These are phyloP conservation scores for Saturnia pavonia DNA, from an alignment of 2,888 invertebrate species.

Conservation along the genomic window DNA sequence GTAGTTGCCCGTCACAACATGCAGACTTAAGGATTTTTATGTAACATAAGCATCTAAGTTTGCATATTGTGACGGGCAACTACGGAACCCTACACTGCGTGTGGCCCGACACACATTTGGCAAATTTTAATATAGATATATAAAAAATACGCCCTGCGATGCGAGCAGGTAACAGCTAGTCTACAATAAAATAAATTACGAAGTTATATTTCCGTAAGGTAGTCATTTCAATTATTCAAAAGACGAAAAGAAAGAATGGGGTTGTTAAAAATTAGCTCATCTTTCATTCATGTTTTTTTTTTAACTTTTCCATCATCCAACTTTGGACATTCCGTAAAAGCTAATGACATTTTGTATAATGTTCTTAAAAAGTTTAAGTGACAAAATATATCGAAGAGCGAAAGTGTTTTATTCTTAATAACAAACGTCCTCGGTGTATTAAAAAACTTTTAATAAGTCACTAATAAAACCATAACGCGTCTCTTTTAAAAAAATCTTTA, in stretches of 20 bases:
- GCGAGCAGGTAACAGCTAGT: no score
- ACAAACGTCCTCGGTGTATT: not conserved
- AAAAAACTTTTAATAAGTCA: not conserved
- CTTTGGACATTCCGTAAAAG: slow-evolving; percentile 3
- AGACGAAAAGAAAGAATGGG: slow-evolving; percentile 3
- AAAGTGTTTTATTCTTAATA: not conserved
- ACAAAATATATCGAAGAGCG: not conserved
- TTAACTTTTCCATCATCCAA: slow-evolving; percentile 14
- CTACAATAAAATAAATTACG: not conserved
- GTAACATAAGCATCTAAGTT: no score
- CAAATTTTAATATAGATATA: no score
- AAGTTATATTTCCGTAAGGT: not conserved
- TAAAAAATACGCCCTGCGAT: no score
- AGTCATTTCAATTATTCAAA: not conserved
- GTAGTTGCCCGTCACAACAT: no score
- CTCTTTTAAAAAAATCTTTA: no score
- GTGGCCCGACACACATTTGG: no score
- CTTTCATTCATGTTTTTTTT: slow-evolving; percentile 16
- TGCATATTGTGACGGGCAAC: no score
- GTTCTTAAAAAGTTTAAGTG: slow-evolving; percentile 13
- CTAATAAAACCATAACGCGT: not conserved
- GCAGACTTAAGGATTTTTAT: no score
- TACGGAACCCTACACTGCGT: no score
- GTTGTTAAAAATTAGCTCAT: slow-evolving; percentile 18
- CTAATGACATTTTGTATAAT: slow-evolving; percentile 8